phyloP scores from a whole-genome alignment of 1,140 invertebrate species.

The Magallana angulata region DNA sequence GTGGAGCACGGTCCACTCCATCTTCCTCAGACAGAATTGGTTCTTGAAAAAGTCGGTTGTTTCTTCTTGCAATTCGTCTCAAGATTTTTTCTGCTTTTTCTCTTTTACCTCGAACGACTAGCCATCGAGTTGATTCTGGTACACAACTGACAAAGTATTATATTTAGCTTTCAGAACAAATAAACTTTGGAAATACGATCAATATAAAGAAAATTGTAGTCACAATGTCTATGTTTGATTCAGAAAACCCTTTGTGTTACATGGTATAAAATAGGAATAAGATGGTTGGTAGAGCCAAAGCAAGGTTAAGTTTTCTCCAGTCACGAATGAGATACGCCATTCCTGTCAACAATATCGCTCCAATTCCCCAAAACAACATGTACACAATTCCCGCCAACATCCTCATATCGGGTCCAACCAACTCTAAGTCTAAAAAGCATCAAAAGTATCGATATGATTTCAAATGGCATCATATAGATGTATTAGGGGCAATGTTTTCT shows the following conservation, averaged over 20 bases:
- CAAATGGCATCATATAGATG: too few species aligned
- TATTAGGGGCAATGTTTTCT: too few species aligned
- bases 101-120: constrained; percentile 57
- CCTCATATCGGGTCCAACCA: constrained; percentile 81
- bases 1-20: too few species aligned
- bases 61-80: constrained; percentile 66
- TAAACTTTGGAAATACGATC: too few species aligned
- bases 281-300: constrained; percentile 83
- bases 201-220: too few species aligned
- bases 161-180: too few species aligned
- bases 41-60: constrained; percentile 60
- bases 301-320: constrained; percentile 83
- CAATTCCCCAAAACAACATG: constrained; percentile 83
- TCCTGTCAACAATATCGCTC: too few species aligned
- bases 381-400: constrained; percentile 86
- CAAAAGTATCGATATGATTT: too few species aligned
- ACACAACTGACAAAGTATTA: constrained; percentile 46
- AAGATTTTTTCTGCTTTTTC: constrained; percentile 62
- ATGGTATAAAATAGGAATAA: constrained; percentile 83
- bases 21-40: too few species aligned
- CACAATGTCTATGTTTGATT: too few species aligned
- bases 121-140: constrained; percentile 68
- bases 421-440: constrained; percentile 68
- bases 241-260: too few species aligned
- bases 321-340: constrained; percentile 83